Evolutionary conservation across 2,113 vertebrate species (phyloP).

Genomic region (Pedetes capensis): DNA sequence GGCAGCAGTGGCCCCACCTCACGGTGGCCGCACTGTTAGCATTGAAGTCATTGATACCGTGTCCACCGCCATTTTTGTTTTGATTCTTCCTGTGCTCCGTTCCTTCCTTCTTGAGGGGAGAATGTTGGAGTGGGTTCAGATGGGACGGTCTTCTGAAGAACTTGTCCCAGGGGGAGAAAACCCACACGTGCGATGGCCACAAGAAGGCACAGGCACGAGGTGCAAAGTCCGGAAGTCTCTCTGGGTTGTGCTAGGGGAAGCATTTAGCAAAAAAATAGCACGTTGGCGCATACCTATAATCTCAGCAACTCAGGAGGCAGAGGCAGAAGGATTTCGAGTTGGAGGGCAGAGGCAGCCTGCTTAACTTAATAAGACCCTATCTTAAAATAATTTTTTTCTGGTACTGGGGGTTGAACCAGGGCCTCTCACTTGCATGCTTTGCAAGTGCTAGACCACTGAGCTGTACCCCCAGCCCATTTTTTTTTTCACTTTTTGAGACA

Average conservation of each 20-base stretch:
- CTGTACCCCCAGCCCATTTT: too few relatives aligned
- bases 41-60: accelerated
- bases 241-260: neutral
- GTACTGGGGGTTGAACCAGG: too few relatives aligned
- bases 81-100: neutral
- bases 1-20: accelerated
- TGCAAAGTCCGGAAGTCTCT: neutral
- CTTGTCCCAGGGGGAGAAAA: neutral
- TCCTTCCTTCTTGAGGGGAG: neutral
- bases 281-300: too few relatives aligned
- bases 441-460: too few relatives aligned
- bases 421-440: too few relatives aligned
- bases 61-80: neutral
- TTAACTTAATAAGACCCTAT: too few relatives aligned
- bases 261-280: neutral
- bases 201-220: accelerated
- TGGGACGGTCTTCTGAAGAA: neutral
- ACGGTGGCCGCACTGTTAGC: neutral
- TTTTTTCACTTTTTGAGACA: too few relatives aligned
- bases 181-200: neutral
- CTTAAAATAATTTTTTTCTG: too few relatives aligned
- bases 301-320: too few relatives aligned
- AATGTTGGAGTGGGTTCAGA: neutral
- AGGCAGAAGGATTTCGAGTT: too few relatives aligned
- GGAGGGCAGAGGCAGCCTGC: too few relatives aligned